phyloP scores from a whole-genome alignment of 2,888 invertebrate species.

The Altica lythri region DNA sequence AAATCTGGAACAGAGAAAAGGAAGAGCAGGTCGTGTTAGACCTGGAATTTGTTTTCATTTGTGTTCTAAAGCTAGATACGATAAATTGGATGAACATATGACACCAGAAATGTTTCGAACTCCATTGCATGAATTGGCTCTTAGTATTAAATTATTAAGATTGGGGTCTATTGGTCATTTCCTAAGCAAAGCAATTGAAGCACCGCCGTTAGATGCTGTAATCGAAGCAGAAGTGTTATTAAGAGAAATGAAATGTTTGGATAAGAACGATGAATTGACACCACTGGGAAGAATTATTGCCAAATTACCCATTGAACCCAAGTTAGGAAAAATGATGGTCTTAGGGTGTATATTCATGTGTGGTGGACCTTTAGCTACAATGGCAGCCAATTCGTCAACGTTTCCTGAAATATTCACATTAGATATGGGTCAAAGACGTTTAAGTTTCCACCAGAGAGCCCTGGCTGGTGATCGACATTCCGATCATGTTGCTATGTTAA shows the following conservation, averaged over 20 bases:
- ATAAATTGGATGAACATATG: slow-evolving; percentile 82
- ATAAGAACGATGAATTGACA: slow-evolving; percentile 84
- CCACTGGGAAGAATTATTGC: slow-evolving; percentile 93
- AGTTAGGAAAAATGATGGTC: slow-evolving; percentile 83
- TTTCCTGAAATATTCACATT: slow-evolving; percentile 93
- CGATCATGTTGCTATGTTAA: slow-evolving; percentile 94
- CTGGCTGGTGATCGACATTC: slow-evolving; percentile 86
- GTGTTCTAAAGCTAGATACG: slow-evolving; percentile 73
- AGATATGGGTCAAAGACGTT: slow-evolving; percentile 73
- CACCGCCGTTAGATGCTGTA: slow-evolving; percentile 96
- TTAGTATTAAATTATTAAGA: slow-evolving; percentile 87
- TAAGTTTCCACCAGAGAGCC: slow-evolving; percentile 83
- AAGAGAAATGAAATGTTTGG: slow-evolving; percentile 89
- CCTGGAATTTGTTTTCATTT: slow-evolving; percentile 94
- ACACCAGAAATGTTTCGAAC: slow-evolving; percentile 98
- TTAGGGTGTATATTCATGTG: slow-evolving; percentile 89
- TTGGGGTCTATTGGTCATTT: slow-evolving; percentile 94
- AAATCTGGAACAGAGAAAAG: slow-evolving; percentile 92
- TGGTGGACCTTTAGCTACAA: slow-evolving; percentile 88
- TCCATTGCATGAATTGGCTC: slow-evolving; percentile 91
- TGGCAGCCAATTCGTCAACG: slow-evolving; percentile 94
- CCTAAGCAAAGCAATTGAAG: slow-evolving; percentile 92
- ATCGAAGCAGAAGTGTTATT: slow-evolving; percentile 86
- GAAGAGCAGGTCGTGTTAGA: slow-evolving; percentile 90
- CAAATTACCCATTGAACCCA: slow-evolving; percentile 92